Evolutionary conservation across 2,113 vertebrate species (phyloP), one percentile per base, ranked within the genome.

Genomic region (Centropus unirufus): DNA sequence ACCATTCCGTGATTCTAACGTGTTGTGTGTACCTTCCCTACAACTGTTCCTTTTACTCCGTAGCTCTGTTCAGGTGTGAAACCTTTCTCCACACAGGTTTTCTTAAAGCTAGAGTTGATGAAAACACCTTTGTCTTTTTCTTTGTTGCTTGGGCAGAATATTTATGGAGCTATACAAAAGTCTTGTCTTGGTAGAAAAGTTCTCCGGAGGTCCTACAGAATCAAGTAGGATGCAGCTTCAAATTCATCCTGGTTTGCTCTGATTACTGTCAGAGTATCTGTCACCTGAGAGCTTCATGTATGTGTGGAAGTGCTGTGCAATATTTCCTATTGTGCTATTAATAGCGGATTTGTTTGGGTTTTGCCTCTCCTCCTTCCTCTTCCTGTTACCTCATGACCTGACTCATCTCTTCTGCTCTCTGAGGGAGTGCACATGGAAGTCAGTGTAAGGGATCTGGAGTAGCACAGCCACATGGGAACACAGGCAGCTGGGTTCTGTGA

Each of bases 291-390:
- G 2, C 32, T 72, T 72, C 5, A 16, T 3, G 0, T 58, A 20
- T 29, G 29, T 52, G 64, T 70, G 63, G 29, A 87, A 55, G 63
- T 67, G 29, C 77, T 44, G 46, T 80, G 70, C 78, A 68, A 0
- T 76, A 47, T 87, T 94, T 89, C 76, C 59, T 77, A 24, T 57
- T 46, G 40, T 59, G 51, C 79, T 87, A 10, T 88, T 90, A 76
- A 49, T 75, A 87, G 63, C 42, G 70, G 77, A 69, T 83, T 76
- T 88, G 51, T 94, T 95, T 40, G 78, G 73, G 84, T 68, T 93
- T 93, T 87, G 75, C 79, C 70, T 95, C 76, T 94, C 51, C 67
- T 77, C 47, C 70, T 85, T 96, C 83, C 88, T 82, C 46, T 94
- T 95, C 83, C 84, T 84, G 54, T 92, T 89, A 13, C 55, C 67